Conservation (phyloP, 2,113 vertebrate species). For the Spheniscus mendiculus region DNA sequence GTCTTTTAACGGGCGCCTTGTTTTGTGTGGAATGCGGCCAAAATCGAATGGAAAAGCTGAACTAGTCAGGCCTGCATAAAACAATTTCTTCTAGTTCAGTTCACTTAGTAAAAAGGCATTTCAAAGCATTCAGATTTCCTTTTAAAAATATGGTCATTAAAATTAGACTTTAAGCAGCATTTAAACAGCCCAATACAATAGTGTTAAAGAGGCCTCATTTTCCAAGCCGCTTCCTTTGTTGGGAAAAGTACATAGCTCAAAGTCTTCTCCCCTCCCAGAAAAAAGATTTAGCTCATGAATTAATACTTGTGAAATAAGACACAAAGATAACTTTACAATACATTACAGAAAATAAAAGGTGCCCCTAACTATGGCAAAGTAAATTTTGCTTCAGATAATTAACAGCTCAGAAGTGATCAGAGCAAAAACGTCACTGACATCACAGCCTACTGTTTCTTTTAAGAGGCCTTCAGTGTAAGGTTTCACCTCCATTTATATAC, state of each 20-base stretch:
- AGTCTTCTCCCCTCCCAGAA: background rate
- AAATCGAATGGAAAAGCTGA: conserved; percentile 90
- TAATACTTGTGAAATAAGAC: background rate
- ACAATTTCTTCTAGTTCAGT: conserved; percentile 20
- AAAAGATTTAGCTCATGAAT: background rate
- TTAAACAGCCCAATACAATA: background rate
- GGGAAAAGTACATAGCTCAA: background rate
- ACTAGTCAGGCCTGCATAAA: conserved; percentile 68
- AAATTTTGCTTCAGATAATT: background rate
- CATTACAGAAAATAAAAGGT: background rate
- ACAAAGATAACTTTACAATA: background rate
- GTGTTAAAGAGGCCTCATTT: background rate
- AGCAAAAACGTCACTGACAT: background rate
- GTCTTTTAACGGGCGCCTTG: conserved; percentile 81
- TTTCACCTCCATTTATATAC: background rate
- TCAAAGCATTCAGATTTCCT: conserved; percentile 6
- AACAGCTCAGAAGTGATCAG: background rate
- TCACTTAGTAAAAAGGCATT: background rate
- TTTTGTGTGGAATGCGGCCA: conserved; percentile 78
- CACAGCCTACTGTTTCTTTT: background rate
- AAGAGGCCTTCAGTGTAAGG: background rate
- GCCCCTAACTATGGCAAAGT: background rate
- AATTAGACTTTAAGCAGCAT: background rate
- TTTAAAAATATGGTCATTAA: conserved; percentile 2
- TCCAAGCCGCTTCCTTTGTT: background rate